Evolutionary conservation across 2,888 invertebrate genomes (phyloP).

Genomic region (Thecocarcelia acutangulata): DNA sequence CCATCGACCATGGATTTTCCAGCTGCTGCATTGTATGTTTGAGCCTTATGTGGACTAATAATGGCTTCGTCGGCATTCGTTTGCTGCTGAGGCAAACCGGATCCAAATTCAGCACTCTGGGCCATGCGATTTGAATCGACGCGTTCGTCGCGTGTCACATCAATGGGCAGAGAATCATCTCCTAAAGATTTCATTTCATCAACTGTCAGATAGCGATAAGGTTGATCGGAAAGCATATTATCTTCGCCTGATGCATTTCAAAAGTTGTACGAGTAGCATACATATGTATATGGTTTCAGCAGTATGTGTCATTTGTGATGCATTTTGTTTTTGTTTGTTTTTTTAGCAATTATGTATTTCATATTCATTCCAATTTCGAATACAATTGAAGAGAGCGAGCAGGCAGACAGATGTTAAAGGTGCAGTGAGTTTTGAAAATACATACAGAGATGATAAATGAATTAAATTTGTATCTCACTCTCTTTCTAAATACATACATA

Average conservation of each 20-base stretch:
- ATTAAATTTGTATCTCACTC: conserved; percentile 36
- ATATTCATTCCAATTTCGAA: conserved; percentile 62
- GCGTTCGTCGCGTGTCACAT: conserved; percentile 94
- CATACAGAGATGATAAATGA: conserved; percentile 61
- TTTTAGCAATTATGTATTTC: conserved; percentile 52
- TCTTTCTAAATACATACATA: conserved; percentile 38
- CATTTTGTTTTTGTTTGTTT: background rate
- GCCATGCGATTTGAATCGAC: conserved; percentile 87
- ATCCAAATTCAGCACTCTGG: conserved; percentile 81
- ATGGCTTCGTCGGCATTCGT: conserved; percentile 85
- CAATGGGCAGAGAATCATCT: conserved; percentile 95
- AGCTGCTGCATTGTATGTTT: conserved; percentile 80
- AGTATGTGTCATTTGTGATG: conserved; percentile 53
- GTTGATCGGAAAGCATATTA: conserved; percentile 93
- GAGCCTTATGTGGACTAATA: conserved; percentile 85
- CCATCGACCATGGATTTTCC: conserved; percentile 81
- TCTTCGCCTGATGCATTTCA: conserved; percentile 88
- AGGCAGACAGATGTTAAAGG: conserved; percentile 40
- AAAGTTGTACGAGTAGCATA: conserved; percentile 65
- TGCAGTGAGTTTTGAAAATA: conserved; percentile 62
- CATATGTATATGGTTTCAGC: conserved; percentile 49
- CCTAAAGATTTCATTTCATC: conserved; percentile 98
- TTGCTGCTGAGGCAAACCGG: conserved; percentile 70
- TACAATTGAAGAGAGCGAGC: conserved; percentile 54
- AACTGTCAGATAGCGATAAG: conserved; percentile 94